These are phyloP conservation scores for Drosophila nasuta DNA, from an alignment of 1,140 invertebrate species.

Conservation along the genomic window DNA sequence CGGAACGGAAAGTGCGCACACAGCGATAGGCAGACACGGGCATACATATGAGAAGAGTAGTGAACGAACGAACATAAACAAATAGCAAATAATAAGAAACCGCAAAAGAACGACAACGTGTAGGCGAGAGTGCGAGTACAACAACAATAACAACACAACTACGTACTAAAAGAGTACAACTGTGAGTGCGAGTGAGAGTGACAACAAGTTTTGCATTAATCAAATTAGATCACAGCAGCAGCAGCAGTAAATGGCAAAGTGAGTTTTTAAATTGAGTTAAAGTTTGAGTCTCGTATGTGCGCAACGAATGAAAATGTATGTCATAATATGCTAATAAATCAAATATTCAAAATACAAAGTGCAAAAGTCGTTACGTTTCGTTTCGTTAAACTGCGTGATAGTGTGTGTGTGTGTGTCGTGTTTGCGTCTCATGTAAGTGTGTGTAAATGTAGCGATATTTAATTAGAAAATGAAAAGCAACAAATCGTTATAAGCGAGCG, in stretches of 20 bases:
- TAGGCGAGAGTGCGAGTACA: slow-evolving; percentile 48
- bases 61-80: slow-evolving; percentile 71
- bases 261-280: slow-evolving; percentile 47
- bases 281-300: slow-evolving; percentile 32
- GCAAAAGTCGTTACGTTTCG: slow-evolving; percentile 54
- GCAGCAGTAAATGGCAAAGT: slow-evolving; percentile 38
- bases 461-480: slow-evolving; percentile 44
- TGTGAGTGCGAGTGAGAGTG: slow-evolving; percentile 43
- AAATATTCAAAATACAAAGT: slow-evolving; percentile 67
- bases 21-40: slow-evolving; percentile 38
- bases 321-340: slow-evolving; percentile 75
- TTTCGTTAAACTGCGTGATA: slow-evolving; percentile 1
- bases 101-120: slow-evolving; percentile 59
- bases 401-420: slow-evolving; percentile 3
- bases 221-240: slow-evolving; percentile 73
- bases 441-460: slow-evolving; percentile 22
- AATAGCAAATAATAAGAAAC: slow-evolving; percentile 67
- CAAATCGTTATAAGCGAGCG: slow-evolving; percentile 19
- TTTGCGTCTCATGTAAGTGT: neutral
- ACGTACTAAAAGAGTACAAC: slow-evolving; percentile 22
- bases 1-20: slow-evolving; percentile 50
- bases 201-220: slow-evolving; percentile 81
- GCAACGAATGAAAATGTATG: slow-evolving; percentile 58
- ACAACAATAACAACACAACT: slow-evolving; percentile 5
- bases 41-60: slow-evolving; percentile 14